phyloP scores from a whole-genome alignment of 64 coral and sea anemone genomes.

The Cladopsammia gracilis region DNA sequence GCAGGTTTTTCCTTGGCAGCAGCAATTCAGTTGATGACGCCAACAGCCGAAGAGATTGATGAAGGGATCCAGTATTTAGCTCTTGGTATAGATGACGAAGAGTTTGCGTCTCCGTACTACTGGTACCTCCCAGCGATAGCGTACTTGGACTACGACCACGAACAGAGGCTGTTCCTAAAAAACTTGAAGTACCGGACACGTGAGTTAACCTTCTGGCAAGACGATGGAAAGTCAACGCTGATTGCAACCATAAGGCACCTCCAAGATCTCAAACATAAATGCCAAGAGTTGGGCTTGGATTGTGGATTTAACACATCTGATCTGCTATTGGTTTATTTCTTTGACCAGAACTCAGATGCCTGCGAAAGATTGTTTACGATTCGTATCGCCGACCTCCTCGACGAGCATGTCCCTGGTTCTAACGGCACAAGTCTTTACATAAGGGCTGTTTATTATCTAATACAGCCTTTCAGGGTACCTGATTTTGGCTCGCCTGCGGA shows the following conservation, averaged over 20 bases:
- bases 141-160: slow-evolving; percentile 60
- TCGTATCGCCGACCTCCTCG: slow-evolving; percentile 51
- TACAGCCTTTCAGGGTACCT: background rate
- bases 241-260: slow-evolving; percentile 58
- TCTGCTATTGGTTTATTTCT: slow-evolving; percentile 48
- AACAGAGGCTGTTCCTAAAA: slow-evolving; percentile 69
- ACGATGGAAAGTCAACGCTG: background rate
- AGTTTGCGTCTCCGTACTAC: slow-evolving; percentile 52
- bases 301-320: slow-evolving; percentile 64
- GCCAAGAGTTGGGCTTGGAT: slow-evolving; percentile 30
- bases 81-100: background rate
- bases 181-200: slow-evolving; percentile 67
- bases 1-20: background rate
- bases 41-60: background rate
- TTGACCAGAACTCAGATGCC: slow-evolving; percentile 73
- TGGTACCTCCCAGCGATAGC: slow-evolving; percentile 68
- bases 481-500: slow-evolving; percentile 23
- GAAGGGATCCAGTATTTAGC: background rate
- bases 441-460: slow-evolving; percentile 22
- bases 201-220: slow-evolving; percentile 72
- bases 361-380: slow-evolving; percentile 47
- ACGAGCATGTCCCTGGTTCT: slow-evolving; percentile 56
- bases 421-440: slow-evolving; percentile 68
- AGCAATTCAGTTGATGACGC: background rate
- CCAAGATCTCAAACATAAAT: slow-evolving; percentile 42